A percentile compares a stretch with the other conserved stretches of the same genome.
Conservation (phyloP, 92 coral and sea anemone genomes). For the Hydrozoanthus gracilis region DNA sequence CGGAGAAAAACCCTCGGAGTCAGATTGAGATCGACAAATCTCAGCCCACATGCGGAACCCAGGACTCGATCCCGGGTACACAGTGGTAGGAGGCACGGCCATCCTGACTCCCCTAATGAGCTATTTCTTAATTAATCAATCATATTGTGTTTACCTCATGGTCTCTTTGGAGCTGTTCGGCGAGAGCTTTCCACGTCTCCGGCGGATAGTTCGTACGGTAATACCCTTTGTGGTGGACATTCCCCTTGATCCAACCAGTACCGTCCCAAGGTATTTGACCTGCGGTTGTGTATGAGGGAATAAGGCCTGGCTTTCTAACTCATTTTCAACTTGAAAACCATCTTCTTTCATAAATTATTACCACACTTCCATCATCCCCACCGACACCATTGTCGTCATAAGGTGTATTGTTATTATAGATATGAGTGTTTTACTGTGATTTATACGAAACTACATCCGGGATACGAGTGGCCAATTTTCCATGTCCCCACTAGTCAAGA, state of each 20-base stretch:
- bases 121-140: background rate
- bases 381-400: background rate
- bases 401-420: too few species aligned
- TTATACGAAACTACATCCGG: too few species aligned
- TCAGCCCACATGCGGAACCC: too few species aligned
- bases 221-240: conserved; percentile 69
- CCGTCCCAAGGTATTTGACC: conserved; percentile 76
- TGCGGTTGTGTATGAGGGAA: background rate
- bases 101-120: too few species aligned
- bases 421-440: too few species aligned
- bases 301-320: background rate
- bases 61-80: too few species aligned
- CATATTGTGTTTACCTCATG: conserved; percentile 46
- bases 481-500: too few species aligned
- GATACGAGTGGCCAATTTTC: too few species aligned
- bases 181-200: conserved; percentile 62
- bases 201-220: conserved; percentile 81
- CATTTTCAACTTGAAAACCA: background rate
- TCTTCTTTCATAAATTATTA: background rate
- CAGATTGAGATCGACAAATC: too few species aligned
- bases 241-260: conserved; percentile 85
- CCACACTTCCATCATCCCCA: background rate
- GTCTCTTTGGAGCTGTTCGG: conserved; percentile 46
- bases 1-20: too few species aligned
- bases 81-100: too few species aligned